Conservation (phyloP, 2,797 vertebrate genomes). For the Esox lucius region DNA sequence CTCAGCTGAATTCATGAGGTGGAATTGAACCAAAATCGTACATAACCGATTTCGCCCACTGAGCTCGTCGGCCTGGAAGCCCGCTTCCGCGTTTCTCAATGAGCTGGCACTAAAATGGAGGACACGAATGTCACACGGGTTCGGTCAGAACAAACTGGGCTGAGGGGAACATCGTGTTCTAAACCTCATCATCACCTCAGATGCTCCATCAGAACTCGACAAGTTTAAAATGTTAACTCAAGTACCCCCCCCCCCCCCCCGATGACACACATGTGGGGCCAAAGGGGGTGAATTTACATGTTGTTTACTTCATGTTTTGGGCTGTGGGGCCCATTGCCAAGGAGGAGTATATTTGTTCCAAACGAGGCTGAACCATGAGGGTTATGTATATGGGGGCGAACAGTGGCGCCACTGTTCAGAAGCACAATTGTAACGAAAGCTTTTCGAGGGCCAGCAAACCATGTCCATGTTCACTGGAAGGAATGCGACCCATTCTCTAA, state of each 20-base stretch:
- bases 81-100: neutral
- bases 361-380: constrained; percentile 41
- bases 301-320: constrained; percentile 53
- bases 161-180: neutral
- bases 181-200: neutral
- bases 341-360: constrained; percentile 34
- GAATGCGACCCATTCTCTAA: constrained; percentile 56
- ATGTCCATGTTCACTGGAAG: constrained; percentile 55
- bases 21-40: neutral
- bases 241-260: constrained; percentile 45
- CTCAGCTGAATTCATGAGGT: constrained; percentile 12
- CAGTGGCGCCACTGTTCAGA: constrained; percentile 54
- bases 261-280: constrained; percentile 22
- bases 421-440: constrained; percentile 52
- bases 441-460: constrained; percentile 56
- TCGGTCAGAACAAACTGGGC: neutral
- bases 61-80: neutral
- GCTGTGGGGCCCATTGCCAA: constrained; percentile 31
- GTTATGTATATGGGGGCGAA: constrained; percentile 39
- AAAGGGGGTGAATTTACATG: constrained; percentile 22
- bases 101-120: neutral
- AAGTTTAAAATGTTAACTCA: neutral
- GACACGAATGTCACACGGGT: neutral
- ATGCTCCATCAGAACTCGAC: neutral
- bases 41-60: neutral